Percentiles rank a stretch among this genome's conserved stretches.
phyloP scores from a whole-genome alignment of 2,797 vertebrate genomes.

The Cynodonichthys magdalenae region DNA sequence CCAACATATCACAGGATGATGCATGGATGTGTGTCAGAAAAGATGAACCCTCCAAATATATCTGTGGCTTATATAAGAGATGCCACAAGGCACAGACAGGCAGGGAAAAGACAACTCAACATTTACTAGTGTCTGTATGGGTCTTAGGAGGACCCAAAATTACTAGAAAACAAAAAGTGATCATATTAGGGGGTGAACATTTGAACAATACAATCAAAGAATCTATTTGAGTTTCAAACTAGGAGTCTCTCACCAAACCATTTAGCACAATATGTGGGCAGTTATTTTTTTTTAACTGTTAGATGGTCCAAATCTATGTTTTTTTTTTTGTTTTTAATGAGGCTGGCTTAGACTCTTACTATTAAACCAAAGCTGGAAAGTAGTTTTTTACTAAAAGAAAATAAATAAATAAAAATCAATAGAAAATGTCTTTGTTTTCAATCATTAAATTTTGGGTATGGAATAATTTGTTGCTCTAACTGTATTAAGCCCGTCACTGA shows the following conservation, averaged over 20 bases:
- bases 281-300: neutral
- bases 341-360: neutral
- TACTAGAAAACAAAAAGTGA: slow-evolving; percentile 3
- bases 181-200: neutral
- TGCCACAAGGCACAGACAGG: slow-evolving; percentile 31
- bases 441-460: no score
- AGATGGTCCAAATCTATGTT: neutral
- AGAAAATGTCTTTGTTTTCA: no score
- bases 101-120: slow-evolving; percentile 20
- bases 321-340: neutral
- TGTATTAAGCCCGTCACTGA: no score
- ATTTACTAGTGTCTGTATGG: slow-evolving; percentile 11
- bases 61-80: slow-evolving; percentile 28
- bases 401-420: no score
- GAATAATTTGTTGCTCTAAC: no score
- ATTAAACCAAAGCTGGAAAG: no score
- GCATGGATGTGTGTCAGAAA: slow-evolving; percentile 33
- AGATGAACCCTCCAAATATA: slow-evolving; percentile 33
- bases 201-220: neutral
- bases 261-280: neutral
- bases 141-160: neutral
- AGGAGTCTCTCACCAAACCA: neutral
- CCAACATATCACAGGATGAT: slow-evolving; percentile 47
- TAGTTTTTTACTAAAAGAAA: no score
- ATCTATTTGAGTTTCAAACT: neutral